Conservation (phyloP, 2,797 vertebrate genomes). For the Cyclura pinguis region DNA sequence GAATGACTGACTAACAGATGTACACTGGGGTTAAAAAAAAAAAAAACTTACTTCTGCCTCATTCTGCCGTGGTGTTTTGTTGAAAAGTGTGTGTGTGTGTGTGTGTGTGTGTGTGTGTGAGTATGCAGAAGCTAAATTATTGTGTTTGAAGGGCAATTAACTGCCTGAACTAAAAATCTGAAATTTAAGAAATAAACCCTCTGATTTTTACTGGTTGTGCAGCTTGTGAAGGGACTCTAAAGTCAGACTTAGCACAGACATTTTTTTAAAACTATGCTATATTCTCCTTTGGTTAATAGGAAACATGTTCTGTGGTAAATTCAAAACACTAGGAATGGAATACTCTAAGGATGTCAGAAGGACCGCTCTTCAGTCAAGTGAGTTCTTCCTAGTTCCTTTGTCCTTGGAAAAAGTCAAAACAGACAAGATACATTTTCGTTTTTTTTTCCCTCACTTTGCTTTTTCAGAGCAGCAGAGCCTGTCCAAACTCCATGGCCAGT, state of each 20-base stretch:
- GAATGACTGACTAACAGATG: neutral
- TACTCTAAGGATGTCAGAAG: neutral
- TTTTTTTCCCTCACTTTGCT: neutral
- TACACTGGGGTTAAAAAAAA: neutral
- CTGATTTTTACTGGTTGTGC: neutral
- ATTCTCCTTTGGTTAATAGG: neutral
- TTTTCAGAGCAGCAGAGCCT: neutral
- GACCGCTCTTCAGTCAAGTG: neutral
- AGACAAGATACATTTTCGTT: neutral
- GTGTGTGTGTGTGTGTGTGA: no score
- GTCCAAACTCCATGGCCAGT: neutral
- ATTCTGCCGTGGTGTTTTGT: neutral
- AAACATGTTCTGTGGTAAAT: neutral
- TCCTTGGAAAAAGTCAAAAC: neutral
- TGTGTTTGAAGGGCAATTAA: neutral
- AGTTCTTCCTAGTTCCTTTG: neutral
- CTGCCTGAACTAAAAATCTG: neutral
- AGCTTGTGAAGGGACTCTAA: neutral
- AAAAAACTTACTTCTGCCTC: neutral
- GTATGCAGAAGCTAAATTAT: neutral
- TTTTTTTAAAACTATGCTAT: neutral
- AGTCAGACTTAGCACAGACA: neutral
- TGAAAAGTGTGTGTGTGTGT: neutral
- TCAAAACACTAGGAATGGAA: neutral
- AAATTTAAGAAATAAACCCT: neutral